Conservation (phyloP, 1,140 invertebrate genomes). For the Temnothorax curvispinosus region DNA sequence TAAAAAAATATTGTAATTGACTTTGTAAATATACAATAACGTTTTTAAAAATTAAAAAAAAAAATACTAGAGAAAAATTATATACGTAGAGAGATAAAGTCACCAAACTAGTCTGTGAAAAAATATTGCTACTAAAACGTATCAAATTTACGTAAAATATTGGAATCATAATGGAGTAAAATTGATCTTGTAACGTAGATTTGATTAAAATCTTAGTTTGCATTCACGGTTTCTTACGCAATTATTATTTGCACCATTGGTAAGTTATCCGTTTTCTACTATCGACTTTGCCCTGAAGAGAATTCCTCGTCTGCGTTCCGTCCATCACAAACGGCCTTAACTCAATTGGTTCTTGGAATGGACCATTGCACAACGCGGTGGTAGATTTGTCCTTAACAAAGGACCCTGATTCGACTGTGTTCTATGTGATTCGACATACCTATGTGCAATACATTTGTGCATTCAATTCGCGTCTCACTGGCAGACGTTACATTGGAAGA, state of each 20-base stretch:
- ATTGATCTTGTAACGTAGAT: not conserved
- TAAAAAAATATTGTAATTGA: not conserved
- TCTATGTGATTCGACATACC: constrained; percentile 40
- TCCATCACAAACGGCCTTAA: constrained; percentile 45
- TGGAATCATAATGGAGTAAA: not conserved
- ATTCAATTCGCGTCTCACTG: constrained; percentile 22
- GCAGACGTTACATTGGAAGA: constrained; percentile 17
- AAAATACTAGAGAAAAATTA: not conserved
- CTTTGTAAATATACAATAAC: not conserved
- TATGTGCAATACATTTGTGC: constrained; percentile 33
- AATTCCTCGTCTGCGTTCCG: constrained; percentile 42
- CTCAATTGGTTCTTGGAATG: constrained; percentile 44
- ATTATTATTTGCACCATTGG: not conserved
- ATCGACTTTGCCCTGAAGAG: constrained; percentile 17
- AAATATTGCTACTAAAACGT: not conserved
- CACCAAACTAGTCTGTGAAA: not conserved
- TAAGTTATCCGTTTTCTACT: not conserved
- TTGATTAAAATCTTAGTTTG: not conserved
- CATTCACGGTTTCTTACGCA: not conserved
- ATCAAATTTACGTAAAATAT: not conserved
- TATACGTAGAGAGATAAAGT: not conserved
- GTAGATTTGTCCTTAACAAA: constrained; percentile 57
- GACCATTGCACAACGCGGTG: constrained; percentile 33
- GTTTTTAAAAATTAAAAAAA: too few relatives aligned
- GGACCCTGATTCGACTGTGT: constrained; percentile 52